Conservation (phyloP, 2,797 vertebrate genomes). For the Pogoniulus pusillus region DNA sequence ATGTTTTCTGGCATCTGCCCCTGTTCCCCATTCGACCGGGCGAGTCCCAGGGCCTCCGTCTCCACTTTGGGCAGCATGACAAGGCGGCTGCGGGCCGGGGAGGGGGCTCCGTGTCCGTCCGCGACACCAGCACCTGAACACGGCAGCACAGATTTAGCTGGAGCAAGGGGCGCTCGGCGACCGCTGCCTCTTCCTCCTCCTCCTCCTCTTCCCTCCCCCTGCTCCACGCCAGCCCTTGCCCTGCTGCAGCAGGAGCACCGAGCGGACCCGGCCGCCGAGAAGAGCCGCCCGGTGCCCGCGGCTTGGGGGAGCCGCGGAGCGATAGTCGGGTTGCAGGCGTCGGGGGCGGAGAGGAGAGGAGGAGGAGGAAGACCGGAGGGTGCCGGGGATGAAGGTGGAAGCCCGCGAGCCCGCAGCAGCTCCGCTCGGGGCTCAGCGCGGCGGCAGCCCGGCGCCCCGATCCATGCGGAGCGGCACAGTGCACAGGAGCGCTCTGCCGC, state of each 20-base stretch:
- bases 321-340: not conserved
- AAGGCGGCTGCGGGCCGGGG: conserved; percentile 83
- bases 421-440: conserved; percentile 36
- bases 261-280: conserved; percentile 7
- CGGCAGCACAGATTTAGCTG: conserved; percentile 71
- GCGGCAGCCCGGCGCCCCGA: conserved; percentile 43
- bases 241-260: conserved; percentile 1
- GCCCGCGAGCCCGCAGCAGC: conserved; percentile 35
- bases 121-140: conserved; percentile 86
- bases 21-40: conserved; percentile 95
- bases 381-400: conserved; percentile 22
- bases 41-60: conserved; percentile 92
- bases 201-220: conserved; percentile 9
- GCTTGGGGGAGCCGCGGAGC: not conserved
- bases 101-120: conserved; percentile 78
- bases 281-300: conserved; percentile 16
- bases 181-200: conserved; percentile 14
- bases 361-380: conserved; percentile 22
- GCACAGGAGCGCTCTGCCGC: conserved; percentile 19
- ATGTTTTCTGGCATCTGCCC: conserved; percentile 95
- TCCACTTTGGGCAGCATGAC: conserved; percentile 99
- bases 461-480: conserved; percentile 29
- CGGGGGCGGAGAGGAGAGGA: conserved; percentile 9
- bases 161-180: conserved; percentile 5
- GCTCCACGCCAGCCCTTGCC: not conserved